A percentile compares a stretch with the other conserved stretches of the same genome.
These are phyloP conservation scores for Micrastur ruficollis DNA, from an alignment of 2,797 vertebrate genomes.

Conservation along the genomic window DNA sequence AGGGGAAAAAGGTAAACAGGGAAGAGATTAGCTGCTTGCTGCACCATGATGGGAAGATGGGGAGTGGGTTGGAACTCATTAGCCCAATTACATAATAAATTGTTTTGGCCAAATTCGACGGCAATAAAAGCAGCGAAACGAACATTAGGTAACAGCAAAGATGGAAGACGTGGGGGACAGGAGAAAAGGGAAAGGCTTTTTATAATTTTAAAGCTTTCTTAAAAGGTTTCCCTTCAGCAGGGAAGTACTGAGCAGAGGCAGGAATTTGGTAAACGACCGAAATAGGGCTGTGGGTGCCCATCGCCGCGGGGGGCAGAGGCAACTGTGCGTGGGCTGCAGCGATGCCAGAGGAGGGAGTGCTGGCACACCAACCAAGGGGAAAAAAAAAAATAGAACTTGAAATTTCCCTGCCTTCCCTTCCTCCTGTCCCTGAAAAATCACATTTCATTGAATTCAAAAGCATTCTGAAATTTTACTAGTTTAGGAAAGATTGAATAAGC, in stretches of 20 bases:
- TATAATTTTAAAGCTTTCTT: not conserved
- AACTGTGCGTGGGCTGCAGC: rapidly evolving
- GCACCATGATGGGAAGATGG: not conserved
- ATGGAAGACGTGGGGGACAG: not conserved
- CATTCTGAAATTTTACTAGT: constrained; percentile 36
- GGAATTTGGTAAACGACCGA: not conserved
- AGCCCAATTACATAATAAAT: not conserved
- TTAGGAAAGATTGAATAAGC: constrained; percentile 57
- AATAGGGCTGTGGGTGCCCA: not conserved
- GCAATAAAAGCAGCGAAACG: not conserved
- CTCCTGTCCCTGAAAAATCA: constrained; percentile 28
- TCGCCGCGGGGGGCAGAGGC: rapidly evolving
- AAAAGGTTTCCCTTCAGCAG: not conserved
- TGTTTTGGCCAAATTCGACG: not conserved
- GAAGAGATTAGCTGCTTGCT: not conserved
- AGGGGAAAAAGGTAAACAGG: not conserved
- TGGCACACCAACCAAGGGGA: not conserved
- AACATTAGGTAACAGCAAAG: not conserved
- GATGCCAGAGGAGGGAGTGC: rapidly evolving
- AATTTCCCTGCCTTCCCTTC: not conserved
- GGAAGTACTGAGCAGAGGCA: not conserved
- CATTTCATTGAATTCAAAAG: constrained; percentile 10
- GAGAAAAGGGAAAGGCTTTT: not conserved
- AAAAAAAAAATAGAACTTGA: not conserved
- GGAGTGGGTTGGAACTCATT: not conserved